A percentile compares a stretch with the other conserved stretches of the same genome.
phyloP scores from a whole-genome alignment of 2,797 vertebrate species.

The Holocentrus rufus region DNA sequence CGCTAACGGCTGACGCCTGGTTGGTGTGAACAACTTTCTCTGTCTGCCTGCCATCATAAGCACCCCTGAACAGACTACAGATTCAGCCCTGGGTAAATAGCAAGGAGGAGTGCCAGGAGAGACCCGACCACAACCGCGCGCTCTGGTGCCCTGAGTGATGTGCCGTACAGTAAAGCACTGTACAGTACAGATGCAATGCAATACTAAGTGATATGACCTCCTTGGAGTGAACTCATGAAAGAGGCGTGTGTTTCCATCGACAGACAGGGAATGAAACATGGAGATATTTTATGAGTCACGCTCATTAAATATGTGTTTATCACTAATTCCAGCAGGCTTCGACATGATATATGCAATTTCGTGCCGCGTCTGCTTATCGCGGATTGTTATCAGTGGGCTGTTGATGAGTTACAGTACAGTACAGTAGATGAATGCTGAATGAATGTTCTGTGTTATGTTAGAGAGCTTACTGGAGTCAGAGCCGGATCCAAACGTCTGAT shows the following conservation, averaged over 20 bases:
- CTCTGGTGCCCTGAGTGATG: slow-evolving; percentile 50
- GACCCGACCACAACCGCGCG: slow-evolving; percentile 59
- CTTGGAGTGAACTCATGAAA: slow-evolving; percentile 61
- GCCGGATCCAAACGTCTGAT: slow-evolving; percentile 45
- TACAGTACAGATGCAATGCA: slow-evolving; percentile 51
- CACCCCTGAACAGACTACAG: slow-evolving; percentile 69
- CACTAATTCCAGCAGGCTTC: slow-evolving; percentile 29
- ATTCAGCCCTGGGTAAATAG: slow-evolving; percentile 73
- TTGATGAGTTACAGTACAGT: slow-evolving; percentile 24
- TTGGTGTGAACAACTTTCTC: slow-evolving; percentile 60
- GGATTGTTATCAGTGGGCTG: neutral
- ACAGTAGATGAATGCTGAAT: slow-evolving; percentile 21
- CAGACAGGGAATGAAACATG: slow-evolving; percentile 28
- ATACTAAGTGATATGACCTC: slow-evolving; percentile 52
- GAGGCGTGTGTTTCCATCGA: slow-evolving; percentile 57
- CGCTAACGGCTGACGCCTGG: slow-evolving; percentile 42
- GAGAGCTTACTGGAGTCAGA: slow-evolving; percentile 27
- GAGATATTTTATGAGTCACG: slow-evolving; percentile 20
- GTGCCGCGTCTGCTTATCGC: slow-evolving; percentile 21
- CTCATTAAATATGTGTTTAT: slow-evolving; percentile 30
- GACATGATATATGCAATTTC: slow-evolving; percentile 39
- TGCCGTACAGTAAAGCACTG: slow-evolving; percentile 60
- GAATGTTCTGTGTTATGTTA: slow-evolving; percentile 12
- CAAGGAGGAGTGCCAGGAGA: slow-evolving; percentile 47
- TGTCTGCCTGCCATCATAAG: slow-evolving; percentile 70